Base-by-base conservation (phyloP, 2,113 vertebrate genomes). In the Gasterosteus aculeatus region DNA sequence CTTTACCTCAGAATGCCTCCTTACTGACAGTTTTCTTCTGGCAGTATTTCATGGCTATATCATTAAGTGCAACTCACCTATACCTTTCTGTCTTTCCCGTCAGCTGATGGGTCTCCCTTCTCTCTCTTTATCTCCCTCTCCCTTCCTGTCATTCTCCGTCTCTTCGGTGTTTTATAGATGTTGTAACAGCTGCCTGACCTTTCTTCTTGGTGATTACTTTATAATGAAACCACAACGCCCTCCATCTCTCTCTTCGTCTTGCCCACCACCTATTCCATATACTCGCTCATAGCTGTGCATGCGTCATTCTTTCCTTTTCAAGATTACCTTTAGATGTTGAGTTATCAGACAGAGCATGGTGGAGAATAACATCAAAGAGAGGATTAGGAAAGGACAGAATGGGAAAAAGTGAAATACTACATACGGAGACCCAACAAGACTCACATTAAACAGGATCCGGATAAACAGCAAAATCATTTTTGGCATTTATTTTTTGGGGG, bases 201-300 rank as follows among this genome's bases (percentile, higher is more conserved):
- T 92, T 91, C 88, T 78, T 81, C 82, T 78, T 61, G 70, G 85
- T 85, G 85, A 91, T 90, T 91, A 89, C 88, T 85, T 89, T 89
- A 81, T 91, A 90, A 91, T 89, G 84, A 92, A 86, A 87, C 72
- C 86, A 88, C 85, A 84, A 77, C 67, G 88, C 77, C 72, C 66
- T 78, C 69, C 42, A 44, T 77, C 62, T 76, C 72, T 26, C 61
- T 29, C 46, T 44, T 35, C 68, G 78, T 44, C 60, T 77, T 68
- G 26, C 66, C 71, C 54, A n/a, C 51, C 67, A 67, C 59, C 46
- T 71, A 51, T 64, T 7, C 59, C 29, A 3, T 72, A 67, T 35
- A 31, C 54, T 51, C 7, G 56, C 59, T 71, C 57, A 71, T 75
- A 19, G 7, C 4, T 64, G 35, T 78, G 77, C 70, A 80, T 57